A percentile compares a stretch with the other conserved stretches of the same genome.
phyloP scores from a whole-genome alignment of 2,888 invertebrate species.

The Athalia circularis region DNA sequence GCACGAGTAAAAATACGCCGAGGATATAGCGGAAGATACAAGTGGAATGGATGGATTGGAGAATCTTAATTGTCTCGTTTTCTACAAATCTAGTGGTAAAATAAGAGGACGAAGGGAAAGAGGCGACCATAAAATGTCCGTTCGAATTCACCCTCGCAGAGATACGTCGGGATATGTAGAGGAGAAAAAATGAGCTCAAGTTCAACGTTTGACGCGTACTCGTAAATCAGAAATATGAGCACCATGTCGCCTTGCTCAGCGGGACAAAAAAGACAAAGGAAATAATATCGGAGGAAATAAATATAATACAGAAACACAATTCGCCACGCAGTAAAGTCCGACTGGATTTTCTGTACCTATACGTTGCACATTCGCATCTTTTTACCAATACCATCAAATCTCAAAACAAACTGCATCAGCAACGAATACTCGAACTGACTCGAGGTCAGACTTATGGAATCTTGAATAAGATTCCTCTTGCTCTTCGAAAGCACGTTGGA shows the following conservation, averaged over 20 bases:
- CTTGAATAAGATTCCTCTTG: too few relatives aligned
- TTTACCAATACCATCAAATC: too few relatives aligned
- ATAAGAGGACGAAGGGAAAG: neutral
- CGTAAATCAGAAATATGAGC: conserved; percentile 43
- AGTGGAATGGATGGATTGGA: neutral
- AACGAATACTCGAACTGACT: too few relatives aligned
- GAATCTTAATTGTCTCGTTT: conserved; percentile 42
- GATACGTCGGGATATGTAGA: conserved; percentile 26
- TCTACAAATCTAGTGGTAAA: conserved; percentile 6
- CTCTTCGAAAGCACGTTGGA: too few relatives aligned
- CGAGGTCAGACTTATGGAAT: too few relatives aligned
- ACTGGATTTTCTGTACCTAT: neutral
- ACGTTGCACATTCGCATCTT: too few relatives aligned
- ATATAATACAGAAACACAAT: conserved; percentile 32
- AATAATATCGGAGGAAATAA: conserved; percentile 8
- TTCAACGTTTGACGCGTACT: conserved; percentile 41
- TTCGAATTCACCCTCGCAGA: conserved; percentile 20
- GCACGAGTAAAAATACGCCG: neutral
- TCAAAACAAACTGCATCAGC: neutral
- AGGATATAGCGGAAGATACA: neutral
- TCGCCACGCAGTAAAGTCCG: conserved; percentile 21
- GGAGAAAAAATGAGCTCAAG: conserved; percentile 40
- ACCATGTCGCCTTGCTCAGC: conserved; percentile 33
- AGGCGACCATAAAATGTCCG: neutral
- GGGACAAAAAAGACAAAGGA: conserved; percentile 25